Evolutionary conservation across 2,113 vertebrate genomes (phyloP).

Genomic region (Dicentrarchus labrax): DNA sequence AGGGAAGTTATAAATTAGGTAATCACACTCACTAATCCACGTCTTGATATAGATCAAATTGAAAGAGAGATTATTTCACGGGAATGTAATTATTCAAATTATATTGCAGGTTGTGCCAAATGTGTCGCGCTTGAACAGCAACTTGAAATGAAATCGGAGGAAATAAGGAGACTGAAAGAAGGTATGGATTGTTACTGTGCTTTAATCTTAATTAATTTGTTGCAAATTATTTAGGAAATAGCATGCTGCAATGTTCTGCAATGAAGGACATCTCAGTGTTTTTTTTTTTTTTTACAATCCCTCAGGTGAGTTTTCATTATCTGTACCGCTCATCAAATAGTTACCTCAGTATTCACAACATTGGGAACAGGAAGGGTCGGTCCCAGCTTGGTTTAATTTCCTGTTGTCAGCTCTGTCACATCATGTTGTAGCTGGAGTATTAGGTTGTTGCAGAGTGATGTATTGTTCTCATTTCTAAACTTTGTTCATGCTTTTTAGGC

Average conservation of each 20-base stretch:
- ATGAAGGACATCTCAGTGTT: background rate
- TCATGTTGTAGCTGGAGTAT: background rate
- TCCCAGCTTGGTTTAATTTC: background rate
- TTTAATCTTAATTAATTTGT: background rate
- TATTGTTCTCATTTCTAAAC: background rate
- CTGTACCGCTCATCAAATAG: background rate
- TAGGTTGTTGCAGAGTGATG: background rate
- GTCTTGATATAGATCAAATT: background rate
- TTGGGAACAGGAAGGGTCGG: no score
- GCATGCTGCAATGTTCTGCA: background rate
- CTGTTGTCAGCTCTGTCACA: background rate
- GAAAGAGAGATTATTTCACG: background rate
- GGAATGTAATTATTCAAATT: background rate
- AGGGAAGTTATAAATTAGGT: background rate
- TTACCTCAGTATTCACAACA: background rate
- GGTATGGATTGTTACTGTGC: conserved; percentile 32
- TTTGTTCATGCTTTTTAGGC: background rate
- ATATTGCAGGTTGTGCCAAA: conserved; percentile 67
- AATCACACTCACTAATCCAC: background rate
- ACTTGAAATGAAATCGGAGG: conserved; percentile 40
- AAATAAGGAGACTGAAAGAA: conserved; percentile 66
- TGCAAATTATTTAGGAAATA: background rate
- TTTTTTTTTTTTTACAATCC: background rate
- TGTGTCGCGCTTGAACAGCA: conserved; percentile 56
- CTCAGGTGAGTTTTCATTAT: background rate